Evolutionary conservation across 2,888 invertebrate species (phyloP).

Genomic region (Polyommatus icarus): DNA sequence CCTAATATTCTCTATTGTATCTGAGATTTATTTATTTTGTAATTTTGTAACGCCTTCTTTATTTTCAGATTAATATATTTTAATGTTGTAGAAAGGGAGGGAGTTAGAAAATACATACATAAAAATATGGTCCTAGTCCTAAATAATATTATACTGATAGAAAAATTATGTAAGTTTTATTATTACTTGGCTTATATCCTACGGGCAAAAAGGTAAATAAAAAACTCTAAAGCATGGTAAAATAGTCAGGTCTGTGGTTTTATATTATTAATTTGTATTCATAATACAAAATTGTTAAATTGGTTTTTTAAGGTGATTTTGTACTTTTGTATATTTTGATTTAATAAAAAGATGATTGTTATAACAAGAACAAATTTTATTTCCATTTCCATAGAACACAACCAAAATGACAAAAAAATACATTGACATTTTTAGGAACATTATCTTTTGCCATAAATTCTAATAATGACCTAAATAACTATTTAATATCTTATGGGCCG

Average conservation of each 20-base stretch:
- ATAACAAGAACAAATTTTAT: not conserved
- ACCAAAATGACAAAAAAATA: not conserved
- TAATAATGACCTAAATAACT: not conserved
- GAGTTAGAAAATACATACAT: not conserved
- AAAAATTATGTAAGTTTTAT: not conserved
- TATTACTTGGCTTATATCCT: not conserved
- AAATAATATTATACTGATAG: not conserved
- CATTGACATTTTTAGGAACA: not conserved
- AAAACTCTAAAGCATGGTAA: not conserved
- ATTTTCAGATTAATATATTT: slow-evolving; percentile 3
- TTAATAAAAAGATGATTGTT: not conserved
- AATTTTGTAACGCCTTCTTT: not conserved
- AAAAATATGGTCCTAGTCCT: not conserved
- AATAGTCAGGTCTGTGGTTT: not conserved
- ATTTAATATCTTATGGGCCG: not conserved
- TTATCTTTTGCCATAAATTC: too few relatives aligned
- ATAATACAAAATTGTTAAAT: not conserved
- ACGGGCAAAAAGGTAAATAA: not conserved
- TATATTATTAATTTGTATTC: not conserved
- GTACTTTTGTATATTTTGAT: not conserved
- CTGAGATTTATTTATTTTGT: too few relatives aligned
- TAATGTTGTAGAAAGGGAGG: not conserved
- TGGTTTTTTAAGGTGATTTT: not conserved
- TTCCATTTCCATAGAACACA: not conserved
- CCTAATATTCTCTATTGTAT: too few relatives aligned